A percentile compares a stretch with the other conserved stretches of the same genome.
These are phyloP conservation scores for Brachystomella parvula DNA, from an alignment of 1,140 invertebrate genomes.

Conservation along the genomic window DNA sequence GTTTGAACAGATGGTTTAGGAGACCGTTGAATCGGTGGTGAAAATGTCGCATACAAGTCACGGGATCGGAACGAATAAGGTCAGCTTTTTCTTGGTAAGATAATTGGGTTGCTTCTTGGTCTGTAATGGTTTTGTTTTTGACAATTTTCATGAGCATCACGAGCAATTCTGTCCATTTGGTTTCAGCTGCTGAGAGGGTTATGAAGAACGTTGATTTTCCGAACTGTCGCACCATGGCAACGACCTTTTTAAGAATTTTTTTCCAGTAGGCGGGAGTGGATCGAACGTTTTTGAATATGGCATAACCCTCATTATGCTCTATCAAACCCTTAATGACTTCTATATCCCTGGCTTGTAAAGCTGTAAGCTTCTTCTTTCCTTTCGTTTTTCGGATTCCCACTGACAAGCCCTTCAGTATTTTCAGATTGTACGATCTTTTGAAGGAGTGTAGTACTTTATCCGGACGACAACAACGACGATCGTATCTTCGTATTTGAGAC, in stretches of 20 bases:
- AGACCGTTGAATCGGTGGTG: background rate
- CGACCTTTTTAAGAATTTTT: slow-evolving; percentile 13
- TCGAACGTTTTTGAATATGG: slow-evolving; percentile 38
- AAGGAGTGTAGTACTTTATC: background rate
- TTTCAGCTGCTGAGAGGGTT: slow-evolving; percentile 43
- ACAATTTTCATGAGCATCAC: slow-evolving; percentile 42
- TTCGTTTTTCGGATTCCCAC: slow-evolving; percentile 20
- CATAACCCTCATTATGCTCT: slow-evolving; percentile 21
- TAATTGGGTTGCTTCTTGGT: slow-evolving; percentile 13
- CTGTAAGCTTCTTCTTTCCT: slow-evolving; percentile 28
- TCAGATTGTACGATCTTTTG: slow-evolving; percentile 10
- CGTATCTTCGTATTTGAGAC: slow-evolving; percentile 4
- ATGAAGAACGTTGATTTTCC: slow-evolving; percentile 42
- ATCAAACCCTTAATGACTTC: background rate
- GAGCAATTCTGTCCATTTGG: slow-evolving; percentile 42
- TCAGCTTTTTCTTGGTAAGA: background rate
- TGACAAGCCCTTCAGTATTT: slow-evolving; percentile 6
- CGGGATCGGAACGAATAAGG: background rate
- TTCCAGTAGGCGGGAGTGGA: slow-evolving; percentile 35
- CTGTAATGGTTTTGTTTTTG: slow-evolving; percentile 33
- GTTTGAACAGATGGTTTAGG: background rate
- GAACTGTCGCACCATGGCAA: slow-evolving; percentile 43
- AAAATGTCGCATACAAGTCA: slow-evolving; percentile 13
- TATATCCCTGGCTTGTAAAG: background rate
- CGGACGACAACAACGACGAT: background rate